Conservation (phyloP, 2,888 invertebrate genomes). For the Oscheius myriophilus region DNA sequence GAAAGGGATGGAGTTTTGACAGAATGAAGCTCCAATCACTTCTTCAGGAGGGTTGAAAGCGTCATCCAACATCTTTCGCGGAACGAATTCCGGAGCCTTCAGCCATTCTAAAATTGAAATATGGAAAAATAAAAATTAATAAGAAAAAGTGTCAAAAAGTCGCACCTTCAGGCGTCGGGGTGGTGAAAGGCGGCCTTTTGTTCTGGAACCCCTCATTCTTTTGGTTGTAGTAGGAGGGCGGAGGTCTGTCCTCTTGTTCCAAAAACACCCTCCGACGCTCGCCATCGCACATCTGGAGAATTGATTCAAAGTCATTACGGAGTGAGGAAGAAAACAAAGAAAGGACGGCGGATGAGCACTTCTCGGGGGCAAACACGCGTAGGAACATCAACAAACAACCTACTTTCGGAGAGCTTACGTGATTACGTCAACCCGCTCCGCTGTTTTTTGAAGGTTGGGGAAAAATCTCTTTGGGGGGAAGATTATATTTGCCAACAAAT, state of each 20-base stretch:
- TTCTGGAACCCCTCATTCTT: conserved; percentile 31
- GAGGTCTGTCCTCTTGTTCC: conserved; percentile 63
- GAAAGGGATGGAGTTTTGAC: conserved; percentile 13
- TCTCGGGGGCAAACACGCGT: no score
- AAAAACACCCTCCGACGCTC: conserved; percentile 38
- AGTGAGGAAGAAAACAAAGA: no score
- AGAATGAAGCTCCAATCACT: conserved; percentile 21
- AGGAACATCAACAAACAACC: no score
- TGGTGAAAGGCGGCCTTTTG: conserved; percentile 48
- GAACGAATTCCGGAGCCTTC: conserved; percentile 60
- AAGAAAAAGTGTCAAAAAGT: not conserved
- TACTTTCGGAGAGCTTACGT: no score
- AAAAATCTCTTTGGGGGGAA: no score
- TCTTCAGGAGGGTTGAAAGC: conserved; percentile 26
- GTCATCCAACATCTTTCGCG: conserved; percentile 33
- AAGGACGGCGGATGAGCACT: no score
- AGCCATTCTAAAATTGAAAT: conserved; percentile 53
- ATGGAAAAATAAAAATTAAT: not conserved
- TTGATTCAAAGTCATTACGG: no score
- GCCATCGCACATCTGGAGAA: no score
- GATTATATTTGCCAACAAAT: no score
- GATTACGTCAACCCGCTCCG: no score
- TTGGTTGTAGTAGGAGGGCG: conserved; percentile 53
- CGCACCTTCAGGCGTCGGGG: conserved; percentile 47
- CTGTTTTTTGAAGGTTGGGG: no score